Conservation (phyloP, 2,113 vertebrate species). For the Rostratula benghalensis region DNA sequence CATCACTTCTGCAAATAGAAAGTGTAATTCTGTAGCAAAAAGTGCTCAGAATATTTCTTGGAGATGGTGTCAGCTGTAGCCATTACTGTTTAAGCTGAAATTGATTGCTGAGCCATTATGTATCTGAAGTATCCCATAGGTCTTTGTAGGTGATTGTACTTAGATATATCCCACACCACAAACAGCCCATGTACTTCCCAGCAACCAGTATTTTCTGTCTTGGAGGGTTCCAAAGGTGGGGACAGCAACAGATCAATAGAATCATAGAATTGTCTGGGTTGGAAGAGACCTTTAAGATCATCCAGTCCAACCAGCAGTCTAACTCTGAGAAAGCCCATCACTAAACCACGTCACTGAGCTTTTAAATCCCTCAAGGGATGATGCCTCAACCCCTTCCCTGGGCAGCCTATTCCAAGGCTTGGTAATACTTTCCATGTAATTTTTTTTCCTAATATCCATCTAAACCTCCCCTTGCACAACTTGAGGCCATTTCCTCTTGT, state of each 20-base stretch:
- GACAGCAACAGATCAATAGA: not conserved
- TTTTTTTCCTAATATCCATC: too few relatives aligned
- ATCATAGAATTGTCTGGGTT: too few relatives aligned
- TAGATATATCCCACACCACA: not conserved
- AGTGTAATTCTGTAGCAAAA: not conserved
- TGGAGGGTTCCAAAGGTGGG: not conserved
- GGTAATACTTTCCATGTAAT: too few relatives aligned
- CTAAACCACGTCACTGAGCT: too few relatives aligned
- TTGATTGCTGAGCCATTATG: not conserved
- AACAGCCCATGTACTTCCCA: not conserved
- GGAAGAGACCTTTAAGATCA: too few relatives aligned
- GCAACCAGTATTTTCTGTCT: not conserved
- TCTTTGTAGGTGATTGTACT: not conserved
- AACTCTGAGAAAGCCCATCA: too few relatives aligned
- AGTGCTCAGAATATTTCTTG: not conserved
- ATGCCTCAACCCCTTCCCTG: too few relatives aligned
- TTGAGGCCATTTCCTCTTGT: too few relatives aligned
- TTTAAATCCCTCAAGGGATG: too few relatives aligned
- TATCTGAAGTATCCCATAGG: not conserved
- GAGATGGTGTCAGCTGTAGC: not conserved
- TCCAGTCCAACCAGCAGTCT: too few relatives aligned
- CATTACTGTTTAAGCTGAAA: not conserved
- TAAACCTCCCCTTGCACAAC: too few relatives aligned
- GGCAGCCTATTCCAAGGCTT: too few relatives aligned
- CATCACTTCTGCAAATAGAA: not conserved